Percentiles rank a stretch among this genome's conserved stretches.
Evolutionary conservation across 2,888 invertebrate species (phyloP).

Genomic region (Harmothoe impar): DNA sequence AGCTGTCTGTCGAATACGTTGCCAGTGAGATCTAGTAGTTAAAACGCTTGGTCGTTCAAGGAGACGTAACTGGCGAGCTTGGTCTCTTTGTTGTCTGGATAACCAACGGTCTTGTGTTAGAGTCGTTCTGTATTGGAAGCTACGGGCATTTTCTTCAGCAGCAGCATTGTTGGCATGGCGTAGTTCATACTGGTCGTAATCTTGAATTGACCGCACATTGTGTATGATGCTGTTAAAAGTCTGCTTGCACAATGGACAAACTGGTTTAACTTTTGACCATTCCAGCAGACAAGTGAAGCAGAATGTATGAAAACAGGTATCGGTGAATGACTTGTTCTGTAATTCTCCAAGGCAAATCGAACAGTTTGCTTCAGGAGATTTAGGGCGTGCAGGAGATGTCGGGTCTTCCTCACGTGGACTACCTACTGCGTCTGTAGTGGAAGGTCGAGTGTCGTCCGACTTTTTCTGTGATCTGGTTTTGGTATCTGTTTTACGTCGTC

Average conservation of each 20-base stretch:
- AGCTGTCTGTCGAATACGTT: constrained; percentile 75
- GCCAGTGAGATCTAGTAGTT: constrained; percentile 64
- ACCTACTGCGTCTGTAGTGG: background rate
- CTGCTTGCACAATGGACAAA: constrained; percentile 97
- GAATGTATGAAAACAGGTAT: constrained; percentile 96
- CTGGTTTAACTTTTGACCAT: constrained; percentile 97
- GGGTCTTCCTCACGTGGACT: background rate
- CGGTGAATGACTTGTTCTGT: constrained; percentile 94
- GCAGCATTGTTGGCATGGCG: background rate
- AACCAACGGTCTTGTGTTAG: constrained; percentile 76
- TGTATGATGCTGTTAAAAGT: constrained; percentile 95
- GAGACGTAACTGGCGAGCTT: constrained; percentile 69
- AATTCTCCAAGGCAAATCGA: constrained; percentile 95
- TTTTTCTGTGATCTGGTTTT: background rate
- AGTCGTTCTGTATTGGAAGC: constrained; percentile 82
- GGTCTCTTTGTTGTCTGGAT: constrained; percentile 66
- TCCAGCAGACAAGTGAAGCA: constrained; percentile 95
- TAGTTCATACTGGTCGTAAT: constrained; percentile 92
- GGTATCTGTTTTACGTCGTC: background rate
- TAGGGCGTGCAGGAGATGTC: background rate
- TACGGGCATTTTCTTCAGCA: constrained; percentile 71
- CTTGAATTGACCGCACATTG: constrained; percentile 93
- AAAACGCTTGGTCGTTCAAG: constrained; percentile 71
- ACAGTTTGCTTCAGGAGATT: constrained; percentile 86
- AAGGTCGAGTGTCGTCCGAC: background rate